These are phyloP conservation scores for Ferrisia virgata DNA, from an alignment of 2,888 invertebrate species.

Conservation along the genomic window DNA sequence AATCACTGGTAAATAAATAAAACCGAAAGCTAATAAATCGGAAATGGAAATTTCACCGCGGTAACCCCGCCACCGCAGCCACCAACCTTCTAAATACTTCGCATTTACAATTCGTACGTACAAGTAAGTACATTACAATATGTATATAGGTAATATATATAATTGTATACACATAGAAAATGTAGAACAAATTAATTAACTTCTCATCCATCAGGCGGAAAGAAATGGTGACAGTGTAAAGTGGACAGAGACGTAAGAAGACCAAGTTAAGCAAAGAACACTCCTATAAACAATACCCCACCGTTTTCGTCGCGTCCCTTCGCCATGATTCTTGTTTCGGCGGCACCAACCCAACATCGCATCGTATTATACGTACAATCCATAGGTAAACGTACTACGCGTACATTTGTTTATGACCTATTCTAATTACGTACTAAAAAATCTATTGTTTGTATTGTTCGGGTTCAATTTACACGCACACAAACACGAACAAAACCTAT, in stretches of 20 bases:
- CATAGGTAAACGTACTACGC: background rate
- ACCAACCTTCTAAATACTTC: background rate
- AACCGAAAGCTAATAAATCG: background rate
- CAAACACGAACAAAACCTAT: background rate
- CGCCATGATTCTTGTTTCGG: no score
- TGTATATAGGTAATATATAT: background rate
- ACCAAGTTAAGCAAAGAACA: conserved; percentile 12
- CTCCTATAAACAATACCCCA: conserved; percentile 3
- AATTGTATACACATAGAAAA: background rate
- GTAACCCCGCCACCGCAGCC: background rate
- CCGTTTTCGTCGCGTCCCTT: background rate
- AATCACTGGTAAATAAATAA: conserved; percentile 1
- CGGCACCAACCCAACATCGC: no score
- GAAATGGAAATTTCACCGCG: background rate
- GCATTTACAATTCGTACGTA: background rate
- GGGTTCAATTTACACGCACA: no score
- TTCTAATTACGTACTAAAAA: conserved; percentile 35
- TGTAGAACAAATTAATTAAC: conserved; percentile 34
- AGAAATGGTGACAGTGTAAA: conserved; percentile 21
- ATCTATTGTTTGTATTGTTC: conserved; percentile 35
- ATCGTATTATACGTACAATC: no score
- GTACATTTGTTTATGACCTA: conserved; percentile 35
- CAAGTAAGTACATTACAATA: background rate
- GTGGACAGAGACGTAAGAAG: conserved; percentile 3
- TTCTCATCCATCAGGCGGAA: conserved; percentile 8